Percentiles rank a stretch among this genome's conserved stretches.
These are phyloP conservation scores for Zalophus californianus DNA, from an alignment of 2,797 vertebrate genomes.

Conservation along the genomic window DNA sequence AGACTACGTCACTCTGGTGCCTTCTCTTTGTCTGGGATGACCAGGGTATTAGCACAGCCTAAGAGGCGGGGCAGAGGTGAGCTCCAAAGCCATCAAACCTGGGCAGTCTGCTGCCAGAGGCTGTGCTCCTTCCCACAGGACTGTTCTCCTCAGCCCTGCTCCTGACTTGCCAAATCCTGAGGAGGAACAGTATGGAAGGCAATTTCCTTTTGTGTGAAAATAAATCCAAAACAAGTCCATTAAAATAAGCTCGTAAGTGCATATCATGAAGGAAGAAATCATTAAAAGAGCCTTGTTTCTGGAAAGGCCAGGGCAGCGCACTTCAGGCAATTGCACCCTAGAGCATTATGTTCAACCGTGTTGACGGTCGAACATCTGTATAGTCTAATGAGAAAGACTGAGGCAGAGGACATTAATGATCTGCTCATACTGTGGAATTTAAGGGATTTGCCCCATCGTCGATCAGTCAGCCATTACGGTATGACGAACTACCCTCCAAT, in stretches of 20 bases:
- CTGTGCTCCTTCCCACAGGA: background rate
- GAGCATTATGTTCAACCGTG: background rate
- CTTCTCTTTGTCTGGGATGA: background rate
- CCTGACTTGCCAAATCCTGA: conserved; percentile 21
- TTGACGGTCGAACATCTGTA: background rate
- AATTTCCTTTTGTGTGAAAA: conserved; percentile 70
- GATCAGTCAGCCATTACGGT: background rate
- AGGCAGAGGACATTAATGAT: background rate
- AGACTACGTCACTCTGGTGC: background rate
- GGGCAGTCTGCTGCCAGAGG: background rate
- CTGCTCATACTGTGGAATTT: background rate
- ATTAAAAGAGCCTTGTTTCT: background rate
- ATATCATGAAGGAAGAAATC: conserved; percentile 1
- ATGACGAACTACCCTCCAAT: background rate
- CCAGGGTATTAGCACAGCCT: background rate
- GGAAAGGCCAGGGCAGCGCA: background rate
- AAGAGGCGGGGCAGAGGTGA: background rate
- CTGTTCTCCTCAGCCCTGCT: background rate
- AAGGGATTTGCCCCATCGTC: background rate
- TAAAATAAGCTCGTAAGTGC: conserved; percentile 65
- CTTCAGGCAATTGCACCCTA: background rate
- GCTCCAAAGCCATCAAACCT: background rate
- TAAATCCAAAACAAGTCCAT: conserved; percentile 62
- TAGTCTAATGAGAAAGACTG: background rate
- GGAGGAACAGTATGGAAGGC: conserved; percentile 17